phyloP scores from a whole-genome alignment of 2,113 vertebrate species.

The Edolisoma coerulescens region DNA sequence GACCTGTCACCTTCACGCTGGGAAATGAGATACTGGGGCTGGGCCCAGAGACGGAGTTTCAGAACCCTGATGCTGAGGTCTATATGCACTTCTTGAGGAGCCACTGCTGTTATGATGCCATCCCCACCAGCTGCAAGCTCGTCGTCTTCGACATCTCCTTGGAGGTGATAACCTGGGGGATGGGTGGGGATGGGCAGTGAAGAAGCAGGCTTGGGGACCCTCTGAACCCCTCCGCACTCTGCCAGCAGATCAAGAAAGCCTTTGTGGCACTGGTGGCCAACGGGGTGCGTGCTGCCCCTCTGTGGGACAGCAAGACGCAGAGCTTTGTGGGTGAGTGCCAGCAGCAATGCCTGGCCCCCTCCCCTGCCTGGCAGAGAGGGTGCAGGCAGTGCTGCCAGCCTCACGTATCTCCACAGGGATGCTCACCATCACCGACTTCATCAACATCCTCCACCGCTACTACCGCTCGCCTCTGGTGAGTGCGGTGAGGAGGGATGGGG shows the following conservation, averaged over 20 bases:
- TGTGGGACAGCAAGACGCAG: slow-evolving; percentile 92
- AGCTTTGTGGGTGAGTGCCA: slow-evolving; percentile 90
- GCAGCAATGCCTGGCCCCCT: background rate
- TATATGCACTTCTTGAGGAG: slow-evolving; percentile 95
- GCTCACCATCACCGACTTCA: slow-evolving; percentile 99
- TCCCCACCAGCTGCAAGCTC: slow-evolving; percentile 94
- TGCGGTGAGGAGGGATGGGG: rapidly evolving
- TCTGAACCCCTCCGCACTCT: background rate
- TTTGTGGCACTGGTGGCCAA: slow-evolving; percentile 92
- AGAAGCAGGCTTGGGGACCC: rapidly evolving
- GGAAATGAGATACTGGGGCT: slow-evolving; percentile 32
- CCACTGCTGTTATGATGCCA: slow-evolving; percentile 87
- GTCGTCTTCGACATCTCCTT: slow-evolving; percentile 88
- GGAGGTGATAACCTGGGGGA: slow-evolving; percentile 70
- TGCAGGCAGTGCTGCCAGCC: background rate
- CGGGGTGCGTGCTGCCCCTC: slow-evolving; percentile 86
- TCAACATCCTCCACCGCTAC: slow-evolving; percentile 94
- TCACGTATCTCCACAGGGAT: slow-evolving; percentile 75
- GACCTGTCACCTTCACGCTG: background rate
- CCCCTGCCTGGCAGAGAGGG: background rate
- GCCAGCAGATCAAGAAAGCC: slow-evolving; percentile 89
- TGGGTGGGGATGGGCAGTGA: rapidly evolving
- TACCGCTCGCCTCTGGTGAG: slow-evolving; percentile 94
- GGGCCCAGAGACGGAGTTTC: slow-evolving; percentile 56
- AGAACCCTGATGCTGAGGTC: slow-evolving; percentile 72